Evolutionary conservation across 2,888 invertebrate species (phyloP).

Genomic region (Tenthredo scrophulariae): DNA sequence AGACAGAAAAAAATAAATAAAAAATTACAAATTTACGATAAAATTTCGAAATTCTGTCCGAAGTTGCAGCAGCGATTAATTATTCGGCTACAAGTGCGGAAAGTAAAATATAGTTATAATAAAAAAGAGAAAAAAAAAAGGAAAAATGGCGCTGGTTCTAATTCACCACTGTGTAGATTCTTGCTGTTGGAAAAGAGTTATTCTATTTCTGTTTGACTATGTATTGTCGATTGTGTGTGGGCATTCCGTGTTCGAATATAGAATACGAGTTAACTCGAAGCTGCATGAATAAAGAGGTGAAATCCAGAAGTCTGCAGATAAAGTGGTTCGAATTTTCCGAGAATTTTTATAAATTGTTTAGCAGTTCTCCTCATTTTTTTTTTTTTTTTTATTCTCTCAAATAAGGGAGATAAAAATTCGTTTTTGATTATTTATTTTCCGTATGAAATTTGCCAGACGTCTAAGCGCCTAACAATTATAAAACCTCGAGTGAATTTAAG

Average conservation of each 20-base stretch:
- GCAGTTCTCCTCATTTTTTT: background rate
- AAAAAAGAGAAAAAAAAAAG: background rate
- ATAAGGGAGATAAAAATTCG: background rate
- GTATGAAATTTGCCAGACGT: background rate
- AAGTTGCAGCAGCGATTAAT: background rate
- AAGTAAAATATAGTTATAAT: no score
- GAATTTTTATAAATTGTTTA: background rate
- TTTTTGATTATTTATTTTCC: background rate
- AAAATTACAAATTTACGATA: no score
- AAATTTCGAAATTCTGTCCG: background rate
- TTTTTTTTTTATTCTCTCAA: background rate
- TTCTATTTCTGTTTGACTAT: conserved; percentile 4
- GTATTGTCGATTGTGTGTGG: background rate
- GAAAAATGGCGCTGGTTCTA: background rate
- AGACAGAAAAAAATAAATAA: no score
- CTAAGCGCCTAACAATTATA: background rate
- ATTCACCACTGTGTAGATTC: background rate
- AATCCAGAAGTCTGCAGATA: background rate
- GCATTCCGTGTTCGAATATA: background rate
- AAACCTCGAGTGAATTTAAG: background rate
- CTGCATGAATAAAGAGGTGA: background rate
- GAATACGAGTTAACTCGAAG: conserved; percentile 4
- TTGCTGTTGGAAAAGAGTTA: background rate
- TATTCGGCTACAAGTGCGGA: background rate
- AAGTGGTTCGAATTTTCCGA: background rate